phyloP scores from a whole-genome alignment of 64 coral and sea anemone genomes.

The Stichodactyla helianthus region DNA sequence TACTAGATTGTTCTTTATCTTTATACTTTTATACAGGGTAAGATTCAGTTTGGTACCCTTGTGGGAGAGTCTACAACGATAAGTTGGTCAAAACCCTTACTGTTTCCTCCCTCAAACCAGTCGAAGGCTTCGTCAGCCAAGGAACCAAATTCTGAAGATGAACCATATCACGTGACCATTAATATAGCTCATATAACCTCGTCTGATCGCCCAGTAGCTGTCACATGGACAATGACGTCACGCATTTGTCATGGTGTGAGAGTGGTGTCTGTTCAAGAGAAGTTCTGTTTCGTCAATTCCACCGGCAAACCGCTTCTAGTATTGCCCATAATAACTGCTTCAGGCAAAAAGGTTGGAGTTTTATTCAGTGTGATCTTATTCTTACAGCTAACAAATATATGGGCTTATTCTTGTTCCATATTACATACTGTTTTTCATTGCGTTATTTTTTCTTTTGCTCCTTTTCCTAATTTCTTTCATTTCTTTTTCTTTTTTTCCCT shows the following conservation, averaged over 20 bases:
- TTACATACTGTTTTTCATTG: no score
- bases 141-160: conserved; percentile 1
- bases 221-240: conserved; percentile 30
- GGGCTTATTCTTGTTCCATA: no score
- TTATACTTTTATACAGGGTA: conserved; percentile 17
- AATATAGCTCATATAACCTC: conserved; percentile 21
- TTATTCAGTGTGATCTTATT: no score
- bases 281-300: conserved; percentile 42
- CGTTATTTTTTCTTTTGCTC: no score
- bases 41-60: conserved; percentile 28
- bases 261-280: conserved; percentile 32
- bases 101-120: conserved; percentile 17
- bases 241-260: conserved; percentile 32
- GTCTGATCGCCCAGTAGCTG: conserved; percentile 24
- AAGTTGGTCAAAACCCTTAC: conserved; percentile 45
- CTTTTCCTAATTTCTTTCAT: no score
- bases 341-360: conserved; percentile 35
- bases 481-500: no score
- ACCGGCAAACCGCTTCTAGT: conserved; percentile 12
- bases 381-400: no score
- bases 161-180: conserved; percentile 35
- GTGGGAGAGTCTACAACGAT: conserved; percentile 1
- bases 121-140: background rate
- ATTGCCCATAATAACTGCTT: conserved; percentile 9
- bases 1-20: background rate